These are phyloP conservation scores for Epinotia ramella DNA, from an alignment of 2,888 invertebrate species.

Conservation along the genomic window DNA sequence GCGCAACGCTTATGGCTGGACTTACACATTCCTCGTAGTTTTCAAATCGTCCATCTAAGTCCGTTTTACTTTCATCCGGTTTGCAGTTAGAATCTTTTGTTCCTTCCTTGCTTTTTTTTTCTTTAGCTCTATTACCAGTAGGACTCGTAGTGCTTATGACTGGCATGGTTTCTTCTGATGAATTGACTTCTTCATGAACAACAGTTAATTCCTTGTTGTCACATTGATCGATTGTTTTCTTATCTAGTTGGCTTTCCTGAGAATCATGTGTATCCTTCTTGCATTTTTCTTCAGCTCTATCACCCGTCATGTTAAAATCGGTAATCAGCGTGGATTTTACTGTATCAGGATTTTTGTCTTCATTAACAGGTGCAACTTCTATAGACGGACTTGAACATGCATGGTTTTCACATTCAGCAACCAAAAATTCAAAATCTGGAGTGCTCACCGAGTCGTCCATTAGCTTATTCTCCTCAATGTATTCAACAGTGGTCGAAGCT, in stretches of 20 bases:
- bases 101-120: not conserved
- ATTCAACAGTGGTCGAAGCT: not conserved
- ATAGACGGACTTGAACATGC: not conserved
- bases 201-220: not conserved
- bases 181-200: not conserved
- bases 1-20: not conserved
- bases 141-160: not conserved
- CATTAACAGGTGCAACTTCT: not conserved
- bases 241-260: not conserved
- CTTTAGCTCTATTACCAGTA: not conserved
- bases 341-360: not conserved
- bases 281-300: not conserved
- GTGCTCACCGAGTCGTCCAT: not conserved
- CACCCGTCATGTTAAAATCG: not conserved
- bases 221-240: not conserved
- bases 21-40: not conserved
- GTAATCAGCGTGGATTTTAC: not conserved
- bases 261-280: not conserved
- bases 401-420: not conserved
- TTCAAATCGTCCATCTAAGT: too few species aligned
- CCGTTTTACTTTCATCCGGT: too few species aligned
- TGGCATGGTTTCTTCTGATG: not conserved
- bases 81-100: too few species aligned
- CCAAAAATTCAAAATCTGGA: not conserved
- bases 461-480: not conserved